Conservation (phyloP, 2,797 vertebrate species). For the Phoeniculus purpureus region DNA sequence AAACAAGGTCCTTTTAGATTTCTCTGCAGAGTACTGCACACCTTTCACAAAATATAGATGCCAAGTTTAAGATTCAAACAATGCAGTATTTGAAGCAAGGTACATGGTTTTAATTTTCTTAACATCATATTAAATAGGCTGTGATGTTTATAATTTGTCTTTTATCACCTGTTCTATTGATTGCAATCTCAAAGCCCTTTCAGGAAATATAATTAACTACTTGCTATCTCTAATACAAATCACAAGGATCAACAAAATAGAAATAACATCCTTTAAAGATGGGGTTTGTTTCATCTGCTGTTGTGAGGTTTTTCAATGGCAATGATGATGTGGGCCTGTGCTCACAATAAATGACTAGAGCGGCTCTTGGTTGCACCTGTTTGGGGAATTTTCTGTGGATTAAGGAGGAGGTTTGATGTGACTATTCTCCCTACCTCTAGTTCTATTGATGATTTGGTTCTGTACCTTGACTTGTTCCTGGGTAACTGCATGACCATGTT, state of each 20-base stretch:
- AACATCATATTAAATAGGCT: not conserved
- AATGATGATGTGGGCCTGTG: not conserved
- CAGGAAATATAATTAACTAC: not conserved
- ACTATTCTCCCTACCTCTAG: not conserved
- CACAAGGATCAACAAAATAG: not conserved
- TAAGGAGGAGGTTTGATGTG: not conserved
- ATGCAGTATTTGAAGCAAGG: not conserved
- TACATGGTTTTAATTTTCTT: not conserved
- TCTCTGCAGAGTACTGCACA: not conserved
- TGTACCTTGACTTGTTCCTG: not conserved
- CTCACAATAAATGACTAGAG: not conserved
- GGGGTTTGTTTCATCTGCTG: not conserved
- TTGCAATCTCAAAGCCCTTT: constrained; percentile 2
- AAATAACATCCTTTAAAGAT: not conserved
- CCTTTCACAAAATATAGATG: not conserved
- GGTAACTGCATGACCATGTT: not conserved
- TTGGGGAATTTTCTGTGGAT: not conserved
- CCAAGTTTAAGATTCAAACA: not conserved
- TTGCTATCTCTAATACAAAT: constrained; percentile 9
- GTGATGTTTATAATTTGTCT: not conserved
- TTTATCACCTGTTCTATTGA: constrained; percentile 9
- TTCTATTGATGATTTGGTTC: not conserved
- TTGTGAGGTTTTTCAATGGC: not conserved
- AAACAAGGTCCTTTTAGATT: not conserved
- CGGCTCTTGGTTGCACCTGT: not conserved